Evolutionary conservation across 2,797 vertebrate species (phyloP).

Genomic region (Lutra lutra): DNA sequence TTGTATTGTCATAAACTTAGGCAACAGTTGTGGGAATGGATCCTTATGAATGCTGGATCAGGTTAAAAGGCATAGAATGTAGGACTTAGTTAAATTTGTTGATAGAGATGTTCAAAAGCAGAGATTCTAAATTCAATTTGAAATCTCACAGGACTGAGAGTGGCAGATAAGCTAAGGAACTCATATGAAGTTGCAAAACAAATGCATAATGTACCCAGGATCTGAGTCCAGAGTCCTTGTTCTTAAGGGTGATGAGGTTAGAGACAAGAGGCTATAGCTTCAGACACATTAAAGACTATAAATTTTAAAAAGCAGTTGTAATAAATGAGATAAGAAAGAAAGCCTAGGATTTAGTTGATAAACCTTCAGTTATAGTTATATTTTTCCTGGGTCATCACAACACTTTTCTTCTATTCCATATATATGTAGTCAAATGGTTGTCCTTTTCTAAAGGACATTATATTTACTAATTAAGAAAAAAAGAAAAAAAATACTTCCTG

Average conservation of each 20-base stretch:
- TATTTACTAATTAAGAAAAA: slow-evolving; percentile 27
- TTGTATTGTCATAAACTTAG: not conserved
- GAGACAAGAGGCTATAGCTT: not conserved
- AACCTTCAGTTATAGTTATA: not conserved
- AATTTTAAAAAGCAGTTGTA: not conserved
- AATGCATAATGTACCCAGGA: not conserved
- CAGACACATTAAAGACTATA: not conserved
- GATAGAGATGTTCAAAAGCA: not conserved
- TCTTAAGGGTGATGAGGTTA: not conserved
- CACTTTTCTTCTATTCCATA: not conserved
- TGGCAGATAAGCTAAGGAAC: not conserved
- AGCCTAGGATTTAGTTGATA: not conserved
- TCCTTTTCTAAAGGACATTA: slow-evolving; percentile 10
- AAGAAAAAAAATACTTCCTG: not conserved
- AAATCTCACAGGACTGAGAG: not conserved
- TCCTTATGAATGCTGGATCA: not conserved
- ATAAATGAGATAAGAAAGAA: slow-evolving; percentile 10
- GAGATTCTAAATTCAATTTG: not conserved
- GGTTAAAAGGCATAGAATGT: not conserved
- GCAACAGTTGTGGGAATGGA: not conserved
- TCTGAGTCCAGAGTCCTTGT: not conserved
- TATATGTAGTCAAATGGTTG: not conserved
- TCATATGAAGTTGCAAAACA: not conserved
- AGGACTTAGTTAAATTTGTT: not conserved
- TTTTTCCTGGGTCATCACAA: not conserved